phyloP scores from a whole-genome alignment of 1,140 invertebrate genomes.

The Charaxes varanes region DNA sequence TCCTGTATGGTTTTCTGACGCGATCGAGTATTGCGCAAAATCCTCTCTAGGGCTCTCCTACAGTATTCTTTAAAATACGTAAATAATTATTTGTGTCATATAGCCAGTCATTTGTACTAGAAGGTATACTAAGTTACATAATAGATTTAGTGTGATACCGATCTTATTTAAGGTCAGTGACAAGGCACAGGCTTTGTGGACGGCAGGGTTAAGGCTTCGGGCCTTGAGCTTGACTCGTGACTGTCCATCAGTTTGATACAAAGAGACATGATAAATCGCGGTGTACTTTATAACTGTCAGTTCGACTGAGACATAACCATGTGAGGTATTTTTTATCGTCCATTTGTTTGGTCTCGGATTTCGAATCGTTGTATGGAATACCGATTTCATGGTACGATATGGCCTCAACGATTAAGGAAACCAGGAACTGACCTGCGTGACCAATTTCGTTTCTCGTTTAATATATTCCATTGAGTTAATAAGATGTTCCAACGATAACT shows the following conservation, averaged over 20 bases:
- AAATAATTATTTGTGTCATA: too few relatives aligned
- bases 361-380: constrained; percentile 9
- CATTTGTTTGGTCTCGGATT: constrained; percentile 4
- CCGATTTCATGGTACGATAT: constrained; percentile 16
- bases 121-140: too few relatives aligned
- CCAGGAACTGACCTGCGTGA: constrained; percentile 1
- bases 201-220: constrained; percentile 36
- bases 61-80: too few relatives aligned
- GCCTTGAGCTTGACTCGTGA: constrained; percentile 64
- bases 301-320: constrained; percentile 8
- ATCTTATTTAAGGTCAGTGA: too few relatives aligned
- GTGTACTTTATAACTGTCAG: constrained; percentile 15
- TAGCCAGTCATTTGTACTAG: too few relatives aligned
- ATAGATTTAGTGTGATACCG: too few relatives aligned
- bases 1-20: too few relatives aligned
- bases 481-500: too few relatives aligned
- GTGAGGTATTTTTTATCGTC: constrained; percentile 11
- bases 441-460: constrained; percentile 8
- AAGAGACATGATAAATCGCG: constrained; percentile 14
- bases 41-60: too few relatives aligned
- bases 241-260: constrained; percentile 15
- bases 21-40: too few relatives aligned
- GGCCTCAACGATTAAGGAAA: constrained; percentile 14
- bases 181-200: too few relatives aligned
- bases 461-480: background rate